phyloP scores from a whole-genome alignment of 1,140 invertebrate species.

The Drosophila triauraria region DNA sequence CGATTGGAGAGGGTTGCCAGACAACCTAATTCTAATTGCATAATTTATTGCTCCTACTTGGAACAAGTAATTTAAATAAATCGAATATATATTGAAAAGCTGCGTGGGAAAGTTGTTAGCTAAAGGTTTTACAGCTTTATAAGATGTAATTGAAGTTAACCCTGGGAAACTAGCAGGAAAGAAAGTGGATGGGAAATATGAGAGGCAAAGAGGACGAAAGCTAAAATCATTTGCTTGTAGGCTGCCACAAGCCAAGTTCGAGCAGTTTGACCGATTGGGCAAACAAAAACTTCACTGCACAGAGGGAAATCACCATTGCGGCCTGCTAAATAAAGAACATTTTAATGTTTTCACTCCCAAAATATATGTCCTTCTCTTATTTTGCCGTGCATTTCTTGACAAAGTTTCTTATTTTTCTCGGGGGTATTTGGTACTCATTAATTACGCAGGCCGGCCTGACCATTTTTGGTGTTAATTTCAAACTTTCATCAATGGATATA shows the following conservation, averaged over 20 bases:
- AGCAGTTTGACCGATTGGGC: constrained; percentile 74
- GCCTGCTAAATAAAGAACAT: background rate
- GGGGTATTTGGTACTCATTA: constrained; percentile 75
- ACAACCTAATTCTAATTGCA: constrained; percentile 39
- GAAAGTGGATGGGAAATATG: constrained; percentile 8
- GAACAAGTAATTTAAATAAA: constrained; percentile 52
- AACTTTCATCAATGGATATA: constrained; percentile 73
- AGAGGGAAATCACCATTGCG: constrained; percentile 7
- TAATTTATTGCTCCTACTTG: constrained; percentile 25
- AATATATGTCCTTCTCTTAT: background rate
- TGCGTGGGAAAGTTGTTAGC: constrained; percentile 39
- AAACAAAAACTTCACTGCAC: constrained; percentile 61
- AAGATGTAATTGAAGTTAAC: constrained; percentile 42
- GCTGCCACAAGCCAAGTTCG: constrained; percentile 54
- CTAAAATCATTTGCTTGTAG: constrained; percentile 78
- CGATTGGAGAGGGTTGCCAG: constrained; percentile 68
- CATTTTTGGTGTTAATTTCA: constrained; percentile 80
- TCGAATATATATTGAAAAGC: constrained; percentile 52
- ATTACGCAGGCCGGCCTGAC: constrained; percentile 61
- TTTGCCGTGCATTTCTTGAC: constrained; percentile 34
- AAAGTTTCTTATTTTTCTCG: constrained; percentile 62
- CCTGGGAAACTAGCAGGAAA: constrained; percentile 24
- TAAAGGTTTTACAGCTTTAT: constrained; percentile 40
- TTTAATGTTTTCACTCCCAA: background rate
- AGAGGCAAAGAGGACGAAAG: constrained; percentile 3